These are phyloP conservation scores for Gopherus evgoodei DNA, from an alignment of 2,113 vertebrate species.

Conservation along the genomic window DNA sequence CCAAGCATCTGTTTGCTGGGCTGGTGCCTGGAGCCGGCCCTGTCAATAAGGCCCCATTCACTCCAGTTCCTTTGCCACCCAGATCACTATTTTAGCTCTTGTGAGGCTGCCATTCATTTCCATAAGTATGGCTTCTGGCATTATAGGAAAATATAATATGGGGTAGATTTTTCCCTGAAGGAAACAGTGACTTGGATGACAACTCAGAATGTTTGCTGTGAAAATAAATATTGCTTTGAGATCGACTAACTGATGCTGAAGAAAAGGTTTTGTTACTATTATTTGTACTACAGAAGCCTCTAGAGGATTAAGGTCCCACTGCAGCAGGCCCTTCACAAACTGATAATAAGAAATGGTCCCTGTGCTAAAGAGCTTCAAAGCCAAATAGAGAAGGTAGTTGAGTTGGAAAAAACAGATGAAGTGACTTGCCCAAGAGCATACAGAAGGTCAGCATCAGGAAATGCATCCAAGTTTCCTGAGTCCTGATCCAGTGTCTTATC, in stretches of 20 bases:
- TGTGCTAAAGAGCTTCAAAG: background rate
- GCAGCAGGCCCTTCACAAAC: background rate
- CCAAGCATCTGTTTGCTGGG: too few relatives aligned
- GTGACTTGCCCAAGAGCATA: background rate
- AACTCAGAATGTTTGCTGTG: background rate
- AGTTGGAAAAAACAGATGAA: background rate
- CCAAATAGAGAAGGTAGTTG: background rate
- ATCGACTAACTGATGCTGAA: background rate
- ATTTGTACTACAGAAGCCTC: background rate
- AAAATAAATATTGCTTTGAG: background rate
- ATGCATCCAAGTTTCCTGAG: background rate
- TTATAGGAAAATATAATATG: background rate
- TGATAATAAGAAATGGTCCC: background rate
- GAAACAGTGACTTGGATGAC: background rate
- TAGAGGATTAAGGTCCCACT: background rate
- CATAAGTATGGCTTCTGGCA: background rate
- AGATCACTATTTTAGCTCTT: background rate
- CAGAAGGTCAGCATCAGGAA: background rate
- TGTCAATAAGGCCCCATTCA: fast-evolving
- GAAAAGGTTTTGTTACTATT: background rate
- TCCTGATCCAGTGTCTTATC: background rate
- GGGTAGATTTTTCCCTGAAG: background rate
- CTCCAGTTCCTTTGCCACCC: background rate
- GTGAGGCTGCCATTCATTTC: background rate
- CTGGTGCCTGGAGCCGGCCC: too few relatives aligned